Evolutionary conservation across 2,888 invertebrate species (phyloP), one percentile per base, ranked within the genome.

Genomic region (Cephus pygmeus): DNA sequence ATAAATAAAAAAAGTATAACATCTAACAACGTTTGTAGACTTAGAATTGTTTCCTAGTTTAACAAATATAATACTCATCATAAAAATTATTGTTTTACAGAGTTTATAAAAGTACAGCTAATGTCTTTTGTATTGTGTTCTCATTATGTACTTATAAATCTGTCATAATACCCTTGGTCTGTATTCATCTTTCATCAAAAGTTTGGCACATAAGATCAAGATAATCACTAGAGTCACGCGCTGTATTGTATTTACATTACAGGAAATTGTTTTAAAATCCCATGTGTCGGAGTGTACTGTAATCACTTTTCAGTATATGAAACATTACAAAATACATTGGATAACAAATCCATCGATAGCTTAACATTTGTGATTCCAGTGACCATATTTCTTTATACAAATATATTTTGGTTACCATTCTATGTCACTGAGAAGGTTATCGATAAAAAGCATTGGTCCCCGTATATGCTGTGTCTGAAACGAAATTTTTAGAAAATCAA

Each of bases 1-100:
- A 76, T 81, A 76, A 81, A 79, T 79, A 77, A 85, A 86, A 81
- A 85, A 79, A 56, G 23, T 56, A 56, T 56, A 56, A 56, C 56
- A 56, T 56, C 23, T 56, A 56, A 56, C 56, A 23, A 9, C 6
- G 9, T 56, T 56, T 6, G 4, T 9, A 23, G 9, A 23, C 2
- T 56, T 56, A 1, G 56, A 56, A 23, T 23, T 56, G 23, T 9
- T 56, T 56, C 2, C 56, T 15, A 56, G 2, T 71, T 30, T 71
- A 71, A 33, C 11, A 30, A 34, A 11, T 31, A 71, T 34, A 31
- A 15, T 33, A 71, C 9, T 34, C 71, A 30, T 71, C 3, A 15
- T 71, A 23, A 71, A 23, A 56, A 56, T 9, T 6, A 56, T 56
- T 56, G 15, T 56, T 56, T 56, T 56, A 0, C 2, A 56, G 23